These are phyloP conservation scores for Phalera bucephala DNA, from an alignment of 2,888 invertebrate genomes.

Conservation along the genomic window DNA sequence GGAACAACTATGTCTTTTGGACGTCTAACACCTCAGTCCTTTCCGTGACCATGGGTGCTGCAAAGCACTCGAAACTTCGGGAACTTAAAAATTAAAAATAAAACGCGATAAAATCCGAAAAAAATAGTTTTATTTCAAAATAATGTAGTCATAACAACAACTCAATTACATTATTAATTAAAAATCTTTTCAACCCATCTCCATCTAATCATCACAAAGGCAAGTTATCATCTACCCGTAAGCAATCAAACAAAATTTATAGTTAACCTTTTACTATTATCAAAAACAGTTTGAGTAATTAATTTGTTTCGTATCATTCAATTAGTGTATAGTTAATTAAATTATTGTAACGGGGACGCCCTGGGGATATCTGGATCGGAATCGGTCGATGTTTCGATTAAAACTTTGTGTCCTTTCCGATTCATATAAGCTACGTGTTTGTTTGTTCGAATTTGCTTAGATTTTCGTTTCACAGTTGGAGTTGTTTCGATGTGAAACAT, in stretches of 20 bases:
- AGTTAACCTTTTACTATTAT: slow-evolving; percentile 16
- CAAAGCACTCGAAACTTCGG: too few relatives aligned
- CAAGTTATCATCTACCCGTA: not conserved
- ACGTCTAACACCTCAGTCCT: too few relatives aligned
- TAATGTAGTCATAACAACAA: too few relatives aligned
- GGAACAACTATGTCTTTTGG: too few relatives aligned
- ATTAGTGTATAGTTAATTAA: slow-evolving; percentile 60
- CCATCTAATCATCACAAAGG: not conserved
- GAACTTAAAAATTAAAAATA: too few relatives aligned
- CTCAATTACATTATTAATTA: not conserved
- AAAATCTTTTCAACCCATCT: not conserved
- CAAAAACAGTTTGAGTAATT: slow-evolving; percentile 33
- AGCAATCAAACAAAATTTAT: slow-evolving; percentile 1
- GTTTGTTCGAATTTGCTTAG: slow-evolving; percentile 5
- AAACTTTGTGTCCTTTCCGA: slow-evolving; percentile 42
- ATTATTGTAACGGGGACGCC: slow-evolving; percentile 48
- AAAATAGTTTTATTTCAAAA: too few relatives aligned
- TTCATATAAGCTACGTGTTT: slow-evolving; percentile 27
- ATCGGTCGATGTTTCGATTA: slow-evolving; percentile 51
- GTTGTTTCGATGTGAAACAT: too few relatives aligned
- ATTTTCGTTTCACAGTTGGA: too few relatives aligned
- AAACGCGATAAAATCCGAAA: too few relatives aligned
- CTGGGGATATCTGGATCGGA: slow-evolving; percentile 32
- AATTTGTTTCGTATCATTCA: slow-evolving; percentile 55
- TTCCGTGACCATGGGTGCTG: too few relatives aligned